Evolutionary conservation across 2,888 invertebrate genomes (phyloP).

Genomic region (Synanthedon formicaeformis): DNA sequence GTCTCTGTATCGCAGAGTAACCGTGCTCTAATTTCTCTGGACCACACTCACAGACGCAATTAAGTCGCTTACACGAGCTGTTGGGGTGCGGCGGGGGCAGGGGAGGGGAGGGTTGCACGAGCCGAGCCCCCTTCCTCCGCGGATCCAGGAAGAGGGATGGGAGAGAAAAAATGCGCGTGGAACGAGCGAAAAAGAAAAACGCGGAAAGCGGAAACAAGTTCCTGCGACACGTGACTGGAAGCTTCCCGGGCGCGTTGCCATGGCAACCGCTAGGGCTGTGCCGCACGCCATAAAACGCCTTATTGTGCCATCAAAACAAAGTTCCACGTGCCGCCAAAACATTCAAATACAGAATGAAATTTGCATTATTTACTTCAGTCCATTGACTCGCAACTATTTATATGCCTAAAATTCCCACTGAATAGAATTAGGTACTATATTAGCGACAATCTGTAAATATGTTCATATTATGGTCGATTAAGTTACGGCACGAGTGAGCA

Average conservation of each 20-base stretch:
- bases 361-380: too few relatives aligned
- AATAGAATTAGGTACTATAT: too few relatives aligned
- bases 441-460: too few relatives aligned
- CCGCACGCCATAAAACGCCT: background rate
- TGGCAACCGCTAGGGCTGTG: constrained; percentile 38
- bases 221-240: constrained; percentile 66
- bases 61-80: constrained; percentile 66
- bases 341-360: too few relatives aligned
- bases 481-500: too few relatives aligned
- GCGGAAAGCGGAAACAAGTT: constrained; percentile 60
- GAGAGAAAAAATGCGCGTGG: constrained; percentile 54
- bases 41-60: constrained; percentile 71
- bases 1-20: constrained; percentile 34
- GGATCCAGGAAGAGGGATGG: constrained; percentile 9
- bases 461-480: too few relatives aligned
- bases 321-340: too few relatives aligned
- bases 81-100: constrained; percentile 22
- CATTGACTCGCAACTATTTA: too few relatives aligned
- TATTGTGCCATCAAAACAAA: too few relatives aligned
- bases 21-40: constrained; percentile 65
- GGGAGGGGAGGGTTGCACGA: constrained; percentile 15
- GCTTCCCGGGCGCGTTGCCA: constrained; percentile 62
- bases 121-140: constrained; percentile 16
- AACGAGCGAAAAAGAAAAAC: constrained; percentile 55
- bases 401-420: too few relatives aligned